Base-by-base conservation (phyloP, 2,888 invertebrate genomes). In the Lasioglossum figueresi region DNA sequence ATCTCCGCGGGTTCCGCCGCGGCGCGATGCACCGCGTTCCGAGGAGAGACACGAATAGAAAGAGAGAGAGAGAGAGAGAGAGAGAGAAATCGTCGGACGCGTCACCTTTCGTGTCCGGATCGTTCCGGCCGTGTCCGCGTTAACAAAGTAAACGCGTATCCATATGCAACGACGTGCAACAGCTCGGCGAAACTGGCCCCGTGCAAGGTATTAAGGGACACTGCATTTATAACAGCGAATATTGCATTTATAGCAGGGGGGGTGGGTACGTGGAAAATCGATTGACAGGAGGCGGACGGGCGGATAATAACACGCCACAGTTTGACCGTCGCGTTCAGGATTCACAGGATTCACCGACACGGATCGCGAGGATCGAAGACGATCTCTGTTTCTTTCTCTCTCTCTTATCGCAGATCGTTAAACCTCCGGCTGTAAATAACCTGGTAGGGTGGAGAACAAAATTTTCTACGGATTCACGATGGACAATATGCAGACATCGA, bases 121-220 rank as follows among this genome's bases (percentile, higher is more conserved):
- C 83, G 83, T 83, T 73, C 77, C 79, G 45, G 70, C 76, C 82
- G 75, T 83, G 85, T 85, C 80, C 82, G 31, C 79, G 79, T 73
- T 77, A 83, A 83, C 83, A 86, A 83, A 86, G 86, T 77, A 73
- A 82, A 74, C 59, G 71, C 59, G 80, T 80, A 82, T 87, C 85
- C 85, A 83, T 83, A 87, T 87, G 87, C 82, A 87, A 85, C 87
- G 79, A 76, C 78, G 73, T 45, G 84, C 86, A 84, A 84, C 75
- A 85, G 77, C 12, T 79, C 68, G 75, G 56, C 40, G 70, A 70
- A 70, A 74, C 37, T 45, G n/a, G 40, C 52, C 68, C 70, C 63
- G 76, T 82, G 84, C 81, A 85, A 83, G 72, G 80, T 81, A 89
- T 84, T 85, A 88, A 83, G 79, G 83, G 85, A 85, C 48, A 52